These are phyloP conservation scores for Amphipoea oculea DNA, from an alignment of 2,888 invertebrate species.

Conservation along the genomic window DNA sequence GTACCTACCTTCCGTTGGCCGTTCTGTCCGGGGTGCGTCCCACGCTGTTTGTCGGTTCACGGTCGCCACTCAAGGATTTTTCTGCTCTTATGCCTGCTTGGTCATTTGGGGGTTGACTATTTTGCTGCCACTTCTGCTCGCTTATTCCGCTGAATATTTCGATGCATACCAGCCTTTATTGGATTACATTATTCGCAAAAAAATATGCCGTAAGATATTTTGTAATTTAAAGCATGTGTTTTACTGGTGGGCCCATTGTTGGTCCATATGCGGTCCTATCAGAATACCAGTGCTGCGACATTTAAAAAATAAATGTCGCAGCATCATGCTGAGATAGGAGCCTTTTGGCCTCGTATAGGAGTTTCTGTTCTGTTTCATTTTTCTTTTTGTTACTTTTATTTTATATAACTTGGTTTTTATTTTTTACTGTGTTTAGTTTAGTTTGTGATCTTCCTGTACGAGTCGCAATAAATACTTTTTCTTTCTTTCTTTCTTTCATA, in stretches of 20 bases:
- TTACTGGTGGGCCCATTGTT: background rate
- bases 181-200: background rate
- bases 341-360: too few relatives aligned
- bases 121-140: background rate
- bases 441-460: too few relatives aligned
- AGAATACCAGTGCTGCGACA: too few relatives aligned
- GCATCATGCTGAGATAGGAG: too few relatives aligned
- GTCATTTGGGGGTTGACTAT: background rate
- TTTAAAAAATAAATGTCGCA: too few relatives aligned
- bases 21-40: conserved; percentile 35
- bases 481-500: too few relatives aligned
- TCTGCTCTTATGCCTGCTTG: background rate
- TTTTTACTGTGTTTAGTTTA: too few relatives aligned
- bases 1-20: conserved; percentile 6
- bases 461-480: too few relatives aligned
- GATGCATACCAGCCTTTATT: background rate
- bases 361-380: too few relatives aligned
- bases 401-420: too few relatives aligned
- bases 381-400: too few relatives aligned
- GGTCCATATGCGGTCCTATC: too few relatives aligned
- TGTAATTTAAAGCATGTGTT: background rate
- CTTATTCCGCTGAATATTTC: background rate
- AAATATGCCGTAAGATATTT: background rate
- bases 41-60: conserved; percentile 29
- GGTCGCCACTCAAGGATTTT: conserved; percentile 13